Evolutionary conservation across 2,888 invertebrate species (phyloP), one percentile per base, ranked within the genome.

Genomic region (Danaus chrysippus): DNA sequence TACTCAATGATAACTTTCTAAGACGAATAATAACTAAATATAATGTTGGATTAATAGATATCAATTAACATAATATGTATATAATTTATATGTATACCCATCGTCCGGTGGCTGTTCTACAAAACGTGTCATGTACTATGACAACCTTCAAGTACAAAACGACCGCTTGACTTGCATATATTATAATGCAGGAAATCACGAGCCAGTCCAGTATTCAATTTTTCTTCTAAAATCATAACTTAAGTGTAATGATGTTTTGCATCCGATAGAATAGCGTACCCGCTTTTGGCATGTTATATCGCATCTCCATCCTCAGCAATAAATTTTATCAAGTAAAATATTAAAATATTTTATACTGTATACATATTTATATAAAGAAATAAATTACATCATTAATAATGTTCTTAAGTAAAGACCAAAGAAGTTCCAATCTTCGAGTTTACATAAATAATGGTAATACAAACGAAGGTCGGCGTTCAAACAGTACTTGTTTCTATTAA

Each of bases 201-300:
- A 86, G 75, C 81, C 75, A 76, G 78, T 78, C 83, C 80, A 82
- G 77, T 78, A 79, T 80, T 82, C 86, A 84, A 87, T 90, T 87
- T 89, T 88, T 89, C 87, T 84, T 87, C 81, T 76, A 83, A 88
- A 87, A 86, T 87, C 85, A 86, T 88, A 88, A 86, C 87, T 89
- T 78, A 79, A 76, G 77, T 78, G 76, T 84, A 87, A 87, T 84
- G 84, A 87, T 83, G 83, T 83, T 87, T 87, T 78, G 82, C 83
- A 83, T 87, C 83, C 84, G 84, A 75, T 71, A 73, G 74, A 61
- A 64, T 54, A 63, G 63, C 62, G 61, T 65, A 42, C n/a, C 61
- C 42, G 57, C 57, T 57, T 63, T 63, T 60, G 57, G 59, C 49
- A 54, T 57, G 49, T 64, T 55, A 58, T 53, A 46, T 60, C 34